Percentiles rank a stretch among this genome's conserved stretches.
Evolutionary conservation across 2,113 vertebrate genomes (phyloP).

Genomic region (Hypomesus transpacificus): DNA sequence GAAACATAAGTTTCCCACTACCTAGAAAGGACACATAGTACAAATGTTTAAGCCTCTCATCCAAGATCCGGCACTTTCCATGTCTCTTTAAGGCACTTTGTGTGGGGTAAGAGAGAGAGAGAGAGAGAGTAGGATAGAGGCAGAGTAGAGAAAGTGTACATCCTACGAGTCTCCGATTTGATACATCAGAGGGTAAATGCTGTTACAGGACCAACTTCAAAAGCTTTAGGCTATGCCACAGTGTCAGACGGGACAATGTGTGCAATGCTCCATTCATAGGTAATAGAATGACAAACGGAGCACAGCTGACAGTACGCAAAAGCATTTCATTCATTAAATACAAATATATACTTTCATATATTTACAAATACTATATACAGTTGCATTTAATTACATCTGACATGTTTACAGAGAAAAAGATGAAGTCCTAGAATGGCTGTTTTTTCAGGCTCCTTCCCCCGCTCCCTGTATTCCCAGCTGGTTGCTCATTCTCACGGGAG

Average conservation of each 20-base stretch:
- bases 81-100: background rate
- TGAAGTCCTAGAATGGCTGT: constrained; percentile 46
- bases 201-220: constrained; percentile 34
- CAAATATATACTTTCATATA: constrained; percentile 83
- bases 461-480: constrained; percentile 57
- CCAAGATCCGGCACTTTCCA: too few species aligned
- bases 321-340: constrained; percentile 75
- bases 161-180: constrained; percentile 42
- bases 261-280: constrained; percentile 13
- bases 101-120: background rate
- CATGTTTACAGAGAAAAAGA: constrained; percentile 51
- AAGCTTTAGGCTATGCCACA: background rate
- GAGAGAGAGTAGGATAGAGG: constrained; percentile 6
- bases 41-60: too few species aligned
- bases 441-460: constrained; percentile 18
- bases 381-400: constrained; percentile 62
- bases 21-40: too few species aligned
- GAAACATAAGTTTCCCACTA: too few species aligned
- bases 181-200: constrained; percentile 23
- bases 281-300: constrained; percentile 30
- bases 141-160: constrained; percentile 22
- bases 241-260: background rate
- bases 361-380: constrained; percentile 92
- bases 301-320: constrained; percentile 30
- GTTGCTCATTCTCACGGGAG: constrained; percentile 63